Base-by-base conservation (phyloP, 2,888 invertebrate genomes). In the Drosophila anomalata region DNA sequence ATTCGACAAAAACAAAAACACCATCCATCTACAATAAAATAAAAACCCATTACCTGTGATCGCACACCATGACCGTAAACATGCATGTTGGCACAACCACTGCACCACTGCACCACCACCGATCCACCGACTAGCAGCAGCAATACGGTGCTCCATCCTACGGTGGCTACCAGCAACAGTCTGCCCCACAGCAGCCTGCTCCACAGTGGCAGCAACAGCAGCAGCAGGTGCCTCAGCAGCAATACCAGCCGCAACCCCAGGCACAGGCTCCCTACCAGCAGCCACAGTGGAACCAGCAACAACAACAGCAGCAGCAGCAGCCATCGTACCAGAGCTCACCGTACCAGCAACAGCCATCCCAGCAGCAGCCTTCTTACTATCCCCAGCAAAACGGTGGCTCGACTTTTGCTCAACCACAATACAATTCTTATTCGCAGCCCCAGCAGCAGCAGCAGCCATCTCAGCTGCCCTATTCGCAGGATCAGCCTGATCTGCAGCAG, bases 381-480 rank as follows among this genome's bases (percentile, higher is more conserved):
- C 76, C 89, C 79, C 90, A 90, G 70, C 84, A 87, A 80, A 90
- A 89, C 87, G 82, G 72, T 87, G 83, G 83, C 58, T 65, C 81
- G 72, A 76, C 58, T 76, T 78, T 71, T 79, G 88, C 88, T 87
- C 89, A 83, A 89, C 85, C 82, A 31, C 90, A 89, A 87, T 91
- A 90, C 85, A 91, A 91, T 91, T 91, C 90, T 90, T 90, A 90
- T 91, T 90, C 90, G 88, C 90, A 91, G 91, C 91, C 89, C 62
- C 87, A 78, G 44, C 84, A 81, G 55, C 79, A 77, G 56, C 79
- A 75, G 24, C 79, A 75, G 61, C 78, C 7, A 7, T 24, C 72
- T 17, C 83, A 65, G 54, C 70, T 73, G 77, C 74, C 78, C 50
- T 84, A 85, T 75, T 89, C 88, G 54, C 90, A 79, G 73, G 89